These are phyloP conservation scores for Leistus spinibarbis DNA, from an alignment of 2,888 invertebrate genomes.

Conservation along the genomic window DNA sequence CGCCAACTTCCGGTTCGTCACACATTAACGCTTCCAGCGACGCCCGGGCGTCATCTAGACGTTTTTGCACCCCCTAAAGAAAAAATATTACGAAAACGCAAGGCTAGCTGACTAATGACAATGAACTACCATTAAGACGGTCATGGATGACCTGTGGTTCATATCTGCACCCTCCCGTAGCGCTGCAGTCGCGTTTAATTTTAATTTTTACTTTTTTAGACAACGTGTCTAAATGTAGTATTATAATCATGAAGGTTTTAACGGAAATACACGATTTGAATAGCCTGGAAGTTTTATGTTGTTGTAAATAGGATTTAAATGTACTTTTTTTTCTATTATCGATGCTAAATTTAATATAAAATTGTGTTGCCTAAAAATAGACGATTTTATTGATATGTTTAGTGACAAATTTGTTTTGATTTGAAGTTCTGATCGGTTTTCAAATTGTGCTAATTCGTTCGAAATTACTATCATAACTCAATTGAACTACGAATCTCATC, in stretches of 20 bases:
- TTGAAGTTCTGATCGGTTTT: slow-evolving; percentile 25
- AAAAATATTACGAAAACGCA: neutral
- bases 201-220: neutral
- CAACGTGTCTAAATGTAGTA: neutral
- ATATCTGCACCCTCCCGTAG: neutral
- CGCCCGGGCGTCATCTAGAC: neutral
- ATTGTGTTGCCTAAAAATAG: no score
- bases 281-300: no score
- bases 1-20: slow-evolving; percentile 5
- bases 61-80: neutral
- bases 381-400: neutral
- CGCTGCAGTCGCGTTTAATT: neutral
- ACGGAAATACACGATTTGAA: no score
- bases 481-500: no score
- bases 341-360: no score
- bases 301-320: no score
- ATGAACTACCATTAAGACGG: neutral
- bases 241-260: no score
- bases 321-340: no score
- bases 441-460: slow-evolving; percentile 33
- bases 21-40: slow-evolving; percentile 6
- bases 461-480: slow-evolving; percentile 34
- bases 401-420: slow-evolving; percentile 1
- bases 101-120: neutral
- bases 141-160: neutral